phyloP scores from a whole-genome alignment of 2,888 invertebrate genomes.

The Dendrolimus houi region DNA sequence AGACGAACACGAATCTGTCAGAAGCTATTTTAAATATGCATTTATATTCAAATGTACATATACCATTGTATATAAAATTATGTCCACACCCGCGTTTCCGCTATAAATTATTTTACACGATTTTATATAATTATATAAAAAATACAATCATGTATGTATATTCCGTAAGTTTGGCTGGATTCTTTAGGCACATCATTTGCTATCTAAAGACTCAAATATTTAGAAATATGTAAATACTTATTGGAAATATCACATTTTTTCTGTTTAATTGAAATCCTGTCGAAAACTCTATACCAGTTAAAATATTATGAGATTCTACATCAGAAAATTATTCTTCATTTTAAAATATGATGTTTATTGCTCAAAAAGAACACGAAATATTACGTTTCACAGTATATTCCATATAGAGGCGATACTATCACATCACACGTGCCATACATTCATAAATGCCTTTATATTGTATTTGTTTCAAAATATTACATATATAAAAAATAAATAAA shows the following conservation, averaged over 20 bases:
- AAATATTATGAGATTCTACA: too few relatives aligned
- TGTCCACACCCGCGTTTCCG: conserved; percentile 29
- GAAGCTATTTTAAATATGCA: too few relatives aligned
- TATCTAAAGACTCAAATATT: conserved; percentile 2
- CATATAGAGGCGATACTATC: too few relatives aligned
- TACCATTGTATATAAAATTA: conserved; percentile 8
- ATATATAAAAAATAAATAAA: conserved; percentile 2
- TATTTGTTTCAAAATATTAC: conserved; percentile 2
- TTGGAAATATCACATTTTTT: conserved; percentile 10
- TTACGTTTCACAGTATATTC: too few relatives aligned
- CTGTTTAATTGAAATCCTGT: conserved; percentile 1
- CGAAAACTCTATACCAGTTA: too few relatives aligned
- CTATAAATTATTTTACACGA: conserved; percentile 7
- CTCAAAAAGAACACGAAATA: too few relatives aligned
- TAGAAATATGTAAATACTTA: too few relatives aligned
- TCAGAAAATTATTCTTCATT: too few relatives aligned
- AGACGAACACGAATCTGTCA: too few relatives aligned
- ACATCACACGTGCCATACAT: conserved; percentile 4
- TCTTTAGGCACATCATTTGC: conserved; percentile 13
- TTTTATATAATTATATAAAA: conserved; percentile 13
- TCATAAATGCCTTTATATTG: conserved; percentile 23
- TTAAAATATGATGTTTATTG: too few relatives aligned
- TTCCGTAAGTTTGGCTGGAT: conserved; percentile 13
- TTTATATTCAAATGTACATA: neutral
- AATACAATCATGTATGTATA: conserved; percentile 15